Evolutionary conservation across 2,797 vertebrate genomes (phyloP).

Genomic region (Acropternis orthonyx): DNA sequence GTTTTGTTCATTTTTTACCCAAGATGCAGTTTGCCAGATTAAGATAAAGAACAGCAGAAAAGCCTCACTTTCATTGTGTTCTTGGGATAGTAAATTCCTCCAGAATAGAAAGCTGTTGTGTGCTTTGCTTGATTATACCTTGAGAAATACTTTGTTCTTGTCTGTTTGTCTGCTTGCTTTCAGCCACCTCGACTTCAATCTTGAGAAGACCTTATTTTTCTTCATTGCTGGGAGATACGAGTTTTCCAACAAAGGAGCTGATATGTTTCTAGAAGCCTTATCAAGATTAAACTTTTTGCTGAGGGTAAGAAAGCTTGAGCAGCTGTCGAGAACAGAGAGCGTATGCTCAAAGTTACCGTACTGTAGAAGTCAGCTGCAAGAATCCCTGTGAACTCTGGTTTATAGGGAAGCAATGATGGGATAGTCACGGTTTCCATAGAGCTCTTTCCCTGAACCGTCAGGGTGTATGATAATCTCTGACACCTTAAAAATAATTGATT

Average conservation of each 20-base stretch:
- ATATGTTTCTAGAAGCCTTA: conserved; percentile 93
- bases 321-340: neutral
- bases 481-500: neutral
- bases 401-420: neutral
- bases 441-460: neutral
- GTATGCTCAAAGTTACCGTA: neutral
- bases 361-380: neutral
- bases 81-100: neutral
- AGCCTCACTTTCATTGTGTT: neutral
- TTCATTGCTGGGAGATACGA: conserved; percentile 97
- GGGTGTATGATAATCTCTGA: neutral
- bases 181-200: conserved; percentile 93
- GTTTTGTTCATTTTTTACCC: neutral
- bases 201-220: conserved; percentile 94
- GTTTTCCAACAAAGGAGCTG: conserved; percentile 96
- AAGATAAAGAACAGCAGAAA: neutral
- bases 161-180: conserved; percentile 51
- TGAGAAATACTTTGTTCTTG: neutral
- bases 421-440: neutral
- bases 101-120: neutral
- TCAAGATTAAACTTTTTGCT: conserved; percentile 94
- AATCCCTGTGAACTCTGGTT: neutral
- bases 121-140: neutral
- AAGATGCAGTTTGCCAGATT: neutral
- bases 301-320: conserved; percentile 76